These are phyloP conservation scores for Clistopyga incitator DNA, from an alignment of 2,888 invertebrate species.

Conservation along the genomic window DNA sequence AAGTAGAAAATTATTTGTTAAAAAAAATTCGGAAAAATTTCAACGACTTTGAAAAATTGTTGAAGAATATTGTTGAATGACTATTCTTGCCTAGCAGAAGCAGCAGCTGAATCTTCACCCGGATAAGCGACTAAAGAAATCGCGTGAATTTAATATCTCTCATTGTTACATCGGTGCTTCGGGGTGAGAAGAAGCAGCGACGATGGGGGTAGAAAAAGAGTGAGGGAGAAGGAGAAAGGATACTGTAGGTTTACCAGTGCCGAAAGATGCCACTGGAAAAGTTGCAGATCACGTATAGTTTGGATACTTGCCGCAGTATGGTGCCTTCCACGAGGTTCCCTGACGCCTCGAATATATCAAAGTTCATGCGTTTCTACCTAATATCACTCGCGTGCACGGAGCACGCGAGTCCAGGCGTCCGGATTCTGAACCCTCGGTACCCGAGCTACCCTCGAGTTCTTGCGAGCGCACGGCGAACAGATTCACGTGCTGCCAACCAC, in stretches of 20 bases:
- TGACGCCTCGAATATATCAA: slow-evolving; percentile 81
- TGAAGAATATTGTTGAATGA: slow-evolving; percentile 13
- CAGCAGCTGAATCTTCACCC: slow-evolving; percentile 18
- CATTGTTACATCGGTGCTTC: slow-evolving; percentile 61
- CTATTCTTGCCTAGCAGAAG: background rate
- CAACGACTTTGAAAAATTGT: background rate
- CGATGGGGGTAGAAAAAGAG: background rate
- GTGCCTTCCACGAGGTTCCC: slow-evolving; percentile 74
- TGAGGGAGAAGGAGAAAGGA: slow-evolving; percentile 36
- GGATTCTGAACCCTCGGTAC: slow-evolving; percentile 59
- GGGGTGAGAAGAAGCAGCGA: slow-evolving; percentile 32
- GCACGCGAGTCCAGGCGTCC: slow-evolving; percentile 32
- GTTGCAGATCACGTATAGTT: slow-evolving; percentile 84
- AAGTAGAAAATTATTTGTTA: no score
- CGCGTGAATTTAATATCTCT: slow-evolving; percentile 64
- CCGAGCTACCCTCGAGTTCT: slow-evolving; percentile 57
- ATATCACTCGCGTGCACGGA: slow-evolving; percentile 80
- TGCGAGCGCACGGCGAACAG: slow-evolving; percentile 66
- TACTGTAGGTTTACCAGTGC: slow-evolving; percentile 34
- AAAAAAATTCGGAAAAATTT: no score
- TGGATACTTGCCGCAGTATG: slow-evolving; percentile 83
- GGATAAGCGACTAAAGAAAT: slow-evolving; percentile 56
- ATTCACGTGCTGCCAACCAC: slow-evolving; percentile 75
- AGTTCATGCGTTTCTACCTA: slow-evolving; percentile 84
- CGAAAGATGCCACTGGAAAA: slow-evolving; percentile 76